phyloP scores from a whole-genome alignment of 1,140 invertebrate genomes.

The Dreissena polymorpha region DNA sequence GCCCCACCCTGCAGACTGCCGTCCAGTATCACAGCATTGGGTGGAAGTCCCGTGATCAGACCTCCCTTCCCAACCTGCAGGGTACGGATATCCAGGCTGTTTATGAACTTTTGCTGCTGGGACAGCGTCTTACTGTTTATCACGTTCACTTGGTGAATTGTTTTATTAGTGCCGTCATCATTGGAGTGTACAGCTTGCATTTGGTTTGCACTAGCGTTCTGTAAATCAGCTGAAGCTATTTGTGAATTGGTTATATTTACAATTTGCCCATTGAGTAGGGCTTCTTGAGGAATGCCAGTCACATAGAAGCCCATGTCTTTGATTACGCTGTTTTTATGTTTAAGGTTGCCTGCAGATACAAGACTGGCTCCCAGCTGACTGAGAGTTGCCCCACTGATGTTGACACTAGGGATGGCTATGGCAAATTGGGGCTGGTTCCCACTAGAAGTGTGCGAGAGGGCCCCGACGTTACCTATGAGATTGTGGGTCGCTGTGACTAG shows the following conservation, averaged over 20 bases:
- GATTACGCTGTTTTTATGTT: constrained; percentile 68
- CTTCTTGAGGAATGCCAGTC: constrained; percentile 69
- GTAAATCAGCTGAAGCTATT: constrained; percentile 53
- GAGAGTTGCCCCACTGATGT: constrained; percentile 64
- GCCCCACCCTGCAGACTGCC: constrained; percentile 63
- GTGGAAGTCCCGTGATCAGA: constrained; percentile 61
- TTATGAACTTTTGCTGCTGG: constrained; percentile 52
- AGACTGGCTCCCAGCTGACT: constrained; percentile 68
- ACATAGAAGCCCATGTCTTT: constrained; percentile 74
- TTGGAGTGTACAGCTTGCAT: constrained; percentile 31
- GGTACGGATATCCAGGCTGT: constrained; percentile 56
- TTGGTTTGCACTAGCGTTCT: constrained; percentile 16
- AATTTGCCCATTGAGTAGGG: constrained; percentile 71
- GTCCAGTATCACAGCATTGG: constrained; percentile 68
- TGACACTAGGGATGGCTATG: constrained; percentile 73
- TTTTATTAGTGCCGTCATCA: constrained; percentile 54
- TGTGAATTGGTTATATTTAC: constrained; percentile 68
- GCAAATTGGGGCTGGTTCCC: constrained; percentile 49
- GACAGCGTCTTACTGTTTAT: constrained; percentile 50
- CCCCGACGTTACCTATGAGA: constrained; percentile 32
- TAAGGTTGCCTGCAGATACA: constrained; percentile 51
- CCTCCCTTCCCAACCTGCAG: constrained; percentile 62
- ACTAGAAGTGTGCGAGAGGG: constrained; percentile 21
- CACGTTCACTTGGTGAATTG: constrained; percentile 60
- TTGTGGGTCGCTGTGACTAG: constrained; percentile 54